Evolutionary conservation across 2,797 vertebrate genomes (phyloP), one percentile per base, ranked within the genome.

Genomic region (Malacoraja senta): DNA sequence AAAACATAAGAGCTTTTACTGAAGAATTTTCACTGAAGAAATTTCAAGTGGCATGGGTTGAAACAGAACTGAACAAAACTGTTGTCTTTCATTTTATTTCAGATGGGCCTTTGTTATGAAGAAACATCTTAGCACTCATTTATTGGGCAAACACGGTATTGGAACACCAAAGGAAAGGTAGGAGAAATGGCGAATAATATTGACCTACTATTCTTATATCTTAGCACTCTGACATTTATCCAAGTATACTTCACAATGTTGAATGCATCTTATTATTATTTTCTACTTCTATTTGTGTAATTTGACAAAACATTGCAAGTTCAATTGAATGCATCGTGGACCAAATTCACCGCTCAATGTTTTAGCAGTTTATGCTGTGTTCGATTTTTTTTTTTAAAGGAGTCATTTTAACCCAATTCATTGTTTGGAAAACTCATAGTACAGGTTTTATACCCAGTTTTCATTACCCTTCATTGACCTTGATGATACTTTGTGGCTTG

Each of bases 61-160:
- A 74, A 74, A 26, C 26, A 92, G 90, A 92, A 53, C 53, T 92
- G 24, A 76, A 76, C 9, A 74, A 95, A 95, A 86, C 80, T 93
- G 80, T 58, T 93, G 95, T 94, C 79, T 92, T 93, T 95, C 93
- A 95, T 77, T 95, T 95, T 96, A 93, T 93, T 88, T 63, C 94
- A 99, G 98, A 94, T 98, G 99, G 97, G 98, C 98, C 0, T 99
- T 99, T 96, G 99, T 99, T 94, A 99, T 99, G 99, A 99, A 99
- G 97, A 99, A 99, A 91, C 98, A 99, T 96, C 96, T 99, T 94
- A 99, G 98, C 95, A 99, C 98, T 88, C 99, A 99, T 94, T 96
- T 99, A 93, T 96, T 99, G 94, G 99, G 98, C 91, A 99, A 99
- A 94, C 99, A 99, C 1, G 98, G 98, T 95, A 97, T 99, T 80